Percentiles rank a stretch among this genome's conserved stretches.
Evolutionary conservation across 2,113 vertebrate genomes (phyloP).

Genomic region (Crocuta crocuta): DNA sequence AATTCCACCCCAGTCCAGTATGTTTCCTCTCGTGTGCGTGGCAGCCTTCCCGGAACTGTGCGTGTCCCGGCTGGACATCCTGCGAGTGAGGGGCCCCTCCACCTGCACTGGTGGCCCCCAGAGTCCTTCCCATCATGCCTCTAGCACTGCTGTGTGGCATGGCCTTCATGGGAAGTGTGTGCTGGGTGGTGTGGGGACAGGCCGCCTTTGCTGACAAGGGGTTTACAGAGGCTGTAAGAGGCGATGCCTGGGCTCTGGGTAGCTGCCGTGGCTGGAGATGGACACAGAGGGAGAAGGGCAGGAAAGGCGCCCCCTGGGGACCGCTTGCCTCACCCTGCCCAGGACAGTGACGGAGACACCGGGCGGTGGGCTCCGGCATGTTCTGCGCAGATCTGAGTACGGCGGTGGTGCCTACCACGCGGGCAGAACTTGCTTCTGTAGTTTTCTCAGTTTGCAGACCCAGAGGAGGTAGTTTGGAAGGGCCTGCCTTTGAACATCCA

Average conservation of each 20-base stretch:
- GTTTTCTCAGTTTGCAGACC: background rate
- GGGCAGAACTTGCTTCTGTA: background rate
- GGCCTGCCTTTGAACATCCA: background rate
- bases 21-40: background rate
- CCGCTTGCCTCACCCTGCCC: too few relatives aligned
- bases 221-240: background rate
- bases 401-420: rapidly evolving
- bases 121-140: rapidly evolving
- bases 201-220: background rate
- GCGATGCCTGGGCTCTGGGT: background rate
- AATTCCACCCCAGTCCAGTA: background rate
- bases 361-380: background rate
- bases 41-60: background rate
- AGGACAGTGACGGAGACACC: rapidly evolving
- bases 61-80: background rate
- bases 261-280: background rate
- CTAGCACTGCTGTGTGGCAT: background rate
- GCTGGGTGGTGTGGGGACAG: background rate
- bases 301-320: background rate
- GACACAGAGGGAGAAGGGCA: background rate
- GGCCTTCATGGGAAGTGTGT: background rate
- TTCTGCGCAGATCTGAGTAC: background rate
- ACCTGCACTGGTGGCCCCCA: background rate
- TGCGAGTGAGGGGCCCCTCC: background rate
- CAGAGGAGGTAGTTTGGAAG: background rate